A percentile compares a stretch with the other conserved stretches of the same genome.
These are phyloP conservation scores for Nemoura dubitans DNA, from an alignment of 2,888 invertebrate species.

Conservation along the genomic window DNA sequence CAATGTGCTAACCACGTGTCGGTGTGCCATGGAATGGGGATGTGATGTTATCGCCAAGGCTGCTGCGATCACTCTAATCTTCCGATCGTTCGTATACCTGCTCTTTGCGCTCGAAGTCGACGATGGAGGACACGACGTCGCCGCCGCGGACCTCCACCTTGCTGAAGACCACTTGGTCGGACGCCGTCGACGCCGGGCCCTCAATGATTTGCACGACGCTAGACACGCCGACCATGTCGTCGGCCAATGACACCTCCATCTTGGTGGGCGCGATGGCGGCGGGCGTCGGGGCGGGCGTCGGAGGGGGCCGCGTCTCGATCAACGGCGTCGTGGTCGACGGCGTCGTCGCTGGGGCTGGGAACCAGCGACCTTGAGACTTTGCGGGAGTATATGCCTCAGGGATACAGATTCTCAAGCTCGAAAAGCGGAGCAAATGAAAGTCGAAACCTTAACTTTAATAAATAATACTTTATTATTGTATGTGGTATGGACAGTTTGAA, in stretches of 20 bases:
- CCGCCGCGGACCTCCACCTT: slow-evolving; percentile 63
- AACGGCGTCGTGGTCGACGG: slow-evolving; percentile 49
- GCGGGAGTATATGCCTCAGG: too few relatives aligned
- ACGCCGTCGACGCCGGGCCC: slow-evolving; percentile 33
- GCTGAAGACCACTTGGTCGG: slow-evolving; percentile 58
- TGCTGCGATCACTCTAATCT: too few relatives aligned
- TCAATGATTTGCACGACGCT: slow-evolving; percentile 48
- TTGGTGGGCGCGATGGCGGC: slow-evolving; percentile 61
- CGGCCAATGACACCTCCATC: slow-evolving; percentile 53
- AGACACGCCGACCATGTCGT: slow-evolving; percentile 37
- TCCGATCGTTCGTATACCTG: background rate
- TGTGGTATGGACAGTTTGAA: too few relatives aligned
- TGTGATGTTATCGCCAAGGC: too few relatives aligned
- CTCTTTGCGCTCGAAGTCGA: slow-evolving; percentile 14
- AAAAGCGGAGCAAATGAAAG: too few relatives aligned
- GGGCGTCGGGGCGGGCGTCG: slow-evolving; percentile 51
- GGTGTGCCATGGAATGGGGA: too few relatives aligned
- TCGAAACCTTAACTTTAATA: too few relatives aligned
- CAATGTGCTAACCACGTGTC: too few relatives aligned
- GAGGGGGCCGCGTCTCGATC: slow-evolving; percentile 55
- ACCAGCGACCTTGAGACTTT: background rate
- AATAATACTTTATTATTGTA: too few relatives aligned
- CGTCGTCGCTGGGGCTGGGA: slow-evolving; percentile 20
- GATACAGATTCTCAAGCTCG: too few relatives aligned
- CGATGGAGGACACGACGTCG: slow-evolving; percentile 14